A percentile compares a stretch with the other conserved stretches of the same genome.
phyloP scores from a whole-genome alignment of 37 sponge, comb jelly and placozoan species.

The Axinella damicornis region DNA sequence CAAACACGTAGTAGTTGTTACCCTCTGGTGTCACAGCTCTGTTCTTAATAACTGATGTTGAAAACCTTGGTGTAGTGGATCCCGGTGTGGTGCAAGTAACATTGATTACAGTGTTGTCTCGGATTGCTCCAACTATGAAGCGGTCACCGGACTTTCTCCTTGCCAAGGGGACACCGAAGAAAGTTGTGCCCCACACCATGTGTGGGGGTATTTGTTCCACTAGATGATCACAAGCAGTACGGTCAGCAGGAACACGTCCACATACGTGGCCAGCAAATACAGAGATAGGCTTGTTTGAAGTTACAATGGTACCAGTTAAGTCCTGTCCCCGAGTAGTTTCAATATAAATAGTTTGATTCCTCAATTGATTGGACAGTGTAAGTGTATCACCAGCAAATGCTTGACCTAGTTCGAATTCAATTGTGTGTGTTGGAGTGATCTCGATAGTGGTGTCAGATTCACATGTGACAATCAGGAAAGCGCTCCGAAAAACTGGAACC shows the following conservation, averaged over 20 bases:
- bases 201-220: conserved; percentile 66
- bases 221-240: conserved; percentile 63
- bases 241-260: conserved; percentile 37
- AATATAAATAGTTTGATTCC: not conserved
- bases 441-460: conserved; percentile 24
- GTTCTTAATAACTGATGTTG: not conserved
- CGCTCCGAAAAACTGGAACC: not conserved
- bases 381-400: too few species aligned
- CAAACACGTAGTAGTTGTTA: not conserved
- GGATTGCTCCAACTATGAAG: conserved; percentile 22
- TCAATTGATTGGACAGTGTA: too few species aligned
- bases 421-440: not conserved
- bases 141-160: conserved; percentile 31
- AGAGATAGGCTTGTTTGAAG: conserved; percentile 33
- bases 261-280: conserved; percentile 57
- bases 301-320: conserved; percentile 48
- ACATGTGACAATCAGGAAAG: conserved; percentile 28
- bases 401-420: not conserved
- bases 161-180: conserved; percentile 19
- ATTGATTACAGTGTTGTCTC: conserved; percentile 32
- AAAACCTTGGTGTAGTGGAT: not conserved
- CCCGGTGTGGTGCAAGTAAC: conserved; percentile 19
- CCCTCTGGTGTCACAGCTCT: not conserved
- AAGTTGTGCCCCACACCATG: conserved; percentile 20
- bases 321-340: too few species aligned